A percentile compares a stretch with the other conserved stretches of the same genome.
phyloP scores from a whole-genome alignment of 2,113 vertebrate species.

The Hystrix brachyura region DNA sequence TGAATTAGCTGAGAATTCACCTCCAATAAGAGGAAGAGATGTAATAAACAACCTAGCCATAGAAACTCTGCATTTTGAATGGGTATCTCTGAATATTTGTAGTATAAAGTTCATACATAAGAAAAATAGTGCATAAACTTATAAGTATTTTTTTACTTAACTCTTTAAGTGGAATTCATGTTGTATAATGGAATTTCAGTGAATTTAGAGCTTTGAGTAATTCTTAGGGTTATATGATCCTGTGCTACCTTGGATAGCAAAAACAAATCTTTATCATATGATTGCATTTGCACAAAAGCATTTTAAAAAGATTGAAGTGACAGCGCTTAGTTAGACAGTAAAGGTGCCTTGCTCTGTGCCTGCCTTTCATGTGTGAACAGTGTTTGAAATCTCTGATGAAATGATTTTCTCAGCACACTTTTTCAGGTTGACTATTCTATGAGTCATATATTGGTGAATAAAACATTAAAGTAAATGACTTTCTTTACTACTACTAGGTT shows the following conservation, averaged over 20 bases:
- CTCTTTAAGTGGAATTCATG: slow-evolving; percentile 15
- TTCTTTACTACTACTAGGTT: background rate
- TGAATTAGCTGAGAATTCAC: background rate
- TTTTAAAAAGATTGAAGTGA: slow-evolving; percentile 16
- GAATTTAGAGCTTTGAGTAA: slow-evolving; percentile 30
- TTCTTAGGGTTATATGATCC: background rate
- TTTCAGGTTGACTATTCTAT: background rate
- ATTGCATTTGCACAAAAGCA: background rate
- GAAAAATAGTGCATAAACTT: background rate
- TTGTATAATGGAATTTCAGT: background rate
- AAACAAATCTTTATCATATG: slow-evolving; percentile 14
- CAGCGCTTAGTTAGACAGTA: slow-evolving; percentile 19
- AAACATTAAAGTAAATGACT: background rate
- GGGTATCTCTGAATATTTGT: slow-evolving; percentile 10
- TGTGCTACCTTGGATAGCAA: background rate
- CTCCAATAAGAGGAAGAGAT: background rate
- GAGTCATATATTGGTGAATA: slow-evolving; percentile 57
- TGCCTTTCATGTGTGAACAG: slow-evolving; percentile 36
- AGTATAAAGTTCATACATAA: background rate
- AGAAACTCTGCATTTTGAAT: background rate
- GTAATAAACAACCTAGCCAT: background rate
- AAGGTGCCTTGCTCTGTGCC: background rate
- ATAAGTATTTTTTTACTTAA: slow-evolving; percentile 15
- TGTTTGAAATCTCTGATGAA: background rate
- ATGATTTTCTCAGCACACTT: slow-evolving; percentile 17